Evolutionary conservation across 2,113 vertebrate species (phyloP).

Genomic region (Nipponia nippon): DNA sequence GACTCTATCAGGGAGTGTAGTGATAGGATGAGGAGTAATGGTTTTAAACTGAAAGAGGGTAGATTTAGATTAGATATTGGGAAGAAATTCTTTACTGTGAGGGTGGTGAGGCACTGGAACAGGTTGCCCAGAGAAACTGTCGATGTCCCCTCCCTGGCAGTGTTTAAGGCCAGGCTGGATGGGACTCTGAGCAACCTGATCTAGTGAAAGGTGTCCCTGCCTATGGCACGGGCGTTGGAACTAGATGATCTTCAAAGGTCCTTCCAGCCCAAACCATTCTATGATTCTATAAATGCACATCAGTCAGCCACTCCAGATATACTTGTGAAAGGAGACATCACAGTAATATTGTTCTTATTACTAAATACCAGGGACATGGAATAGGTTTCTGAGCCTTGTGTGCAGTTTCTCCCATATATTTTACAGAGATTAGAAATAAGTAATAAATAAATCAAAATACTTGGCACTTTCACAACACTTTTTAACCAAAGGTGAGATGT

Average conservation of each 20-base stretch:
- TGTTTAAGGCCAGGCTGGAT: neutral
- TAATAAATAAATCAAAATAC: neutral
- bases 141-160: neutral
- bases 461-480: neutral
- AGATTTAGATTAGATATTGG: neutral
- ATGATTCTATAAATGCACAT: neutral
- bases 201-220: neutral
- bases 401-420: neutral
- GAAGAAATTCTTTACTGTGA: neutral
- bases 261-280: neutral
- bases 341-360: neutral
- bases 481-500: neutral
- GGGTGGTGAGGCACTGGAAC: neutral
- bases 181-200: neutral
- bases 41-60: neutral
- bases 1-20: neutral
- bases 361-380: neutral
- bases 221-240: neutral
- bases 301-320: neutral
- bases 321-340: neutral
- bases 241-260: neutral
- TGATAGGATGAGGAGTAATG: accelerated
- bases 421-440: neutral
- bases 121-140: neutral
- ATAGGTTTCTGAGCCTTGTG: neutral